Evolutionary conservation across 2,113 vertebrate species (phyloP), one percentile per base, ranked within the genome.

Genomic region (Pterophyllum scalare): DNA sequence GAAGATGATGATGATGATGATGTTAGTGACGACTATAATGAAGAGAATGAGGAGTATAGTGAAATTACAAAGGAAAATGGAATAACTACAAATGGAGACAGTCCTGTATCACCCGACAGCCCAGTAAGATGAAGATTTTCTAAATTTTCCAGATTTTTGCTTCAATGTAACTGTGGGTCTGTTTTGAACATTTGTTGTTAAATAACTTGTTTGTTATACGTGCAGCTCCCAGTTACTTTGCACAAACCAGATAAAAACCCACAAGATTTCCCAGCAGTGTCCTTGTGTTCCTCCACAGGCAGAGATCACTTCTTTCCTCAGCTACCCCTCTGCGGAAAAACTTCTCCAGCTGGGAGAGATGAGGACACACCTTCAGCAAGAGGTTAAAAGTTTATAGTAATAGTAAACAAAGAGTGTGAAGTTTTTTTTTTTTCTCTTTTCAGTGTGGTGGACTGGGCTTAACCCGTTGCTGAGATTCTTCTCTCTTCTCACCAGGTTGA

Each of bases 321-420:
- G 93, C 81, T 97, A 96, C 85, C 98, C 98, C 0, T 97, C 98
- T 1, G 95, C 96, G 2, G 97, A 98, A 75, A 97, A 95, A 80
- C 95, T 99, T 61, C 94, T 98, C 80, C 96, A 96, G 22, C 94
- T 99, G 1, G 97, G 97, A 11, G 95, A 97, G n/a, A 96, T 96
- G 93, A 97, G 96, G 64, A 83, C 81, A 59, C 20, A 94, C 94
- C 1, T 98, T 78, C 93, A 96, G 81, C 97, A 97, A 64, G 97
- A 98, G 96, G 97, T 92, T 35, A 13, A 52, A 22, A 4, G 13
- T 33, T 64, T 49, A 43, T 7, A 31, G n/a, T n/a, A 72, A 19
- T 70, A 54, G 19, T 54, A 26, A 54, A 15, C 0, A 72, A 33
- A 14, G 43, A 54, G 17, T 33, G 17, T 17, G 14, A 12, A 46